Base-by-base conservation (phyloP, 2,797 vertebrate genomes). In the Galago senegalensis region DNA sequence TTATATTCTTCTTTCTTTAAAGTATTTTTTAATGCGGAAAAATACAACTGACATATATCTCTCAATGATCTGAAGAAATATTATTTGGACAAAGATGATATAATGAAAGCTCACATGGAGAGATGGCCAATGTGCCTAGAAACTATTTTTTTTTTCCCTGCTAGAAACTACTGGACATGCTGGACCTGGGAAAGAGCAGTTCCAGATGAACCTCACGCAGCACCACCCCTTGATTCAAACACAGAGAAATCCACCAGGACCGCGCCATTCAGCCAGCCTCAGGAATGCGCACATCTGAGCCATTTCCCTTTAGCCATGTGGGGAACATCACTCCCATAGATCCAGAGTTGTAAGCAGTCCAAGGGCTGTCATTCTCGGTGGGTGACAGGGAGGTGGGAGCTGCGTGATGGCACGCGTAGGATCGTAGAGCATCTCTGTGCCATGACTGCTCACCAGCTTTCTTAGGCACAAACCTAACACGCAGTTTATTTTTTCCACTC, bases 301-400 rank as follows among this genome's bases (percentile, higher is more conserved):
- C 3, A 0, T 91, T 98, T 99, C 98, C 98, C 98, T 90, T 97
- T 0, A 0, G 95, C 97, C 98, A 98, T 98, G 96, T 98, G 98
- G 97, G 95, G 86, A 98, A 75, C 97, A 97, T 98, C 98, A 87
- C 89, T 61, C 94, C 88, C 86, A 53, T 43, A 21, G 69, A 97
- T 94, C 96, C 96, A 93, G 92, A 97, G 67, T 70, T 40, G 34
- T 10, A 34, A 75, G 49, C 80, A 1, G 58, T 91, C 97, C 25
- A 14, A 97, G 93, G 43, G 16, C 84, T 96, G 95, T 92, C 76
- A 25, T 96, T 97, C 96, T 87, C 77, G 83, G 93, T 90, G 87
- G 75, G 93, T 25, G 11, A 92, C 17, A 43, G 25, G 81, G 46
- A 58, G 86, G 43, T 67, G 34, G 86, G 70, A 43, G 61, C 85